Evolutionary conservation across 1,140 invertebrate species (phyloP).

Genomic region (Oppia nitens): DNA sequence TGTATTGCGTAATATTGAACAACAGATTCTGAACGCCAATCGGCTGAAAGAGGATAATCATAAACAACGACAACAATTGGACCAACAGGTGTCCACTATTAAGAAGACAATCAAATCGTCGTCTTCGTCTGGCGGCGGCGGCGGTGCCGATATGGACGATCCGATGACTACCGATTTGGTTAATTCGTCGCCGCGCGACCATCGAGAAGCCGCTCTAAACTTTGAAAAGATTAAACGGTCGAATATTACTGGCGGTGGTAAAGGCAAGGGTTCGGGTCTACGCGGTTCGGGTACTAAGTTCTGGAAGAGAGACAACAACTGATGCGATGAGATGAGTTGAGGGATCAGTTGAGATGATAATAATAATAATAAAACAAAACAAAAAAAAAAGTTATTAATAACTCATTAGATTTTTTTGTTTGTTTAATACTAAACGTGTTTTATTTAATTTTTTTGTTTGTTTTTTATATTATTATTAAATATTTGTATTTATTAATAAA

Average conservation of each 20-base stretch:
- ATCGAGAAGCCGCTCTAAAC: neutral
- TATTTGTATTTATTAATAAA: neutral
- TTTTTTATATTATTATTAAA: no score
- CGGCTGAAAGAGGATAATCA: slow-evolving; percentile 42
- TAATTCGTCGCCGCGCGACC: neutral
- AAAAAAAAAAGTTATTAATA: no score
- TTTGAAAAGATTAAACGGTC: neutral
- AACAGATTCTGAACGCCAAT: slow-evolving; percentile 73
- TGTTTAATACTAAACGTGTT: no score
- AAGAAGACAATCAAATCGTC: slow-evolving; percentile 4
- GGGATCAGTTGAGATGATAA: neutral
- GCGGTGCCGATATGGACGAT: neutral
- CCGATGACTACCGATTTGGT: neutral
- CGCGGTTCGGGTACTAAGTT: neutral
- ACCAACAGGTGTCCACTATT: neutral
- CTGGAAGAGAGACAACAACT: neutral
- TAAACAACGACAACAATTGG: neutral
- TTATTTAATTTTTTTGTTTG: no score
- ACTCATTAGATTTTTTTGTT: no score
- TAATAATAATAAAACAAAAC: neutral
- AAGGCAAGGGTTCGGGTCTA: neutral
- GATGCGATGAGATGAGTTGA: neutral
- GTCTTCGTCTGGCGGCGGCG: no score
- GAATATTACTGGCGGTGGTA: no score
- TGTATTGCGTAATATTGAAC: slow-evolving; percentile 69